Conservation (phyloP, 2,113 vertebrate species). For the Campylorhamphus procurvoides region DNA sequence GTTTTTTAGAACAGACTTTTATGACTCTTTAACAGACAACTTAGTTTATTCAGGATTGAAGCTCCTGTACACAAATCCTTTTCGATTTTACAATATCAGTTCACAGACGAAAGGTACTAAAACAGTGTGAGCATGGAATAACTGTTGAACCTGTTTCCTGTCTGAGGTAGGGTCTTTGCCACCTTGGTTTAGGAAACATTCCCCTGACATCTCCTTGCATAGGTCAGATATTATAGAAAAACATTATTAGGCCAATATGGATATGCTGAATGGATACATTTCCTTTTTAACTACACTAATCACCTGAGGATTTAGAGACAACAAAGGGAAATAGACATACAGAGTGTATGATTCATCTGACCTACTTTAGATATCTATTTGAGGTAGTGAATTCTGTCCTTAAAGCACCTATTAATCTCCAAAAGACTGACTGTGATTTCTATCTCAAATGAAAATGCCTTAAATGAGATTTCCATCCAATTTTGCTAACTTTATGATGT, state of each 20-base stretch:
- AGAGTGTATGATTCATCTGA: neutral
- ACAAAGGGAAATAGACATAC: neutral
- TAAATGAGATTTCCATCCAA: neutral
- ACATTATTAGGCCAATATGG: neutral
- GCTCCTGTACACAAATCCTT: neutral
- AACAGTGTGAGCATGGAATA: neutral
- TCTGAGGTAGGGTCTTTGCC: neutral
- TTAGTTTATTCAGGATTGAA: neutral
- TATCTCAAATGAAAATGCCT: neutral
- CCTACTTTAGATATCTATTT: conserved; percentile 10
- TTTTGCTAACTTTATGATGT: neutral
- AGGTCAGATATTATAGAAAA: neutral
- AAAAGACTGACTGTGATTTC: neutral
- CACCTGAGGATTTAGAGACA: conserved; percentile 4
- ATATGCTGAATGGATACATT: neutral
- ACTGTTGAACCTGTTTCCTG: neutral
- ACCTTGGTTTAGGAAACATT: neutral
- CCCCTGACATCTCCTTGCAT: rapidly evolving
- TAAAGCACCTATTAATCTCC: neutral
- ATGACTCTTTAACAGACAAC: neutral
- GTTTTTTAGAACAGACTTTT: neutral
- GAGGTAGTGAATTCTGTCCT: conserved; percentile 10
- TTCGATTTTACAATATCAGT: neutral
- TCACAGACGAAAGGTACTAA: neutral
- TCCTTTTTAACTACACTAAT: neutral